Percentiles rank a stretch among this genome's conserved stretches.
phyloP scores from a whole-genome alignment of 2,888 invertebrate genomes.

The Kuschelorhynchus macadamiae region DNA sequence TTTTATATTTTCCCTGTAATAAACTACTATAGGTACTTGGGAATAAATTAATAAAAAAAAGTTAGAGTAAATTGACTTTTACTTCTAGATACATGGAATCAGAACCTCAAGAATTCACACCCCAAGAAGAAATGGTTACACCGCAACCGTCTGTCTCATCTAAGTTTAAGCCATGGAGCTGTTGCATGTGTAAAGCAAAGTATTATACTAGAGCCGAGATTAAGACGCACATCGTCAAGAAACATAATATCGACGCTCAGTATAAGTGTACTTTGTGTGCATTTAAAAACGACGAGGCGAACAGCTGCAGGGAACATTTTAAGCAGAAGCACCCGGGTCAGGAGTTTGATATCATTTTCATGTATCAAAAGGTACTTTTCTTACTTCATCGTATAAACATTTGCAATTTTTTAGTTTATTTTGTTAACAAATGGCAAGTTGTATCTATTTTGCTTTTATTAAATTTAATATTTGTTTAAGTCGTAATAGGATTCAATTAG shows the following conservation, averaged over 20 bases:
- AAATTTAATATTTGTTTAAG: too few relatives aligned
- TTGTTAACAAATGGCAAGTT: too few relatives aligned
- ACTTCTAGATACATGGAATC: conserved; percentile 49
- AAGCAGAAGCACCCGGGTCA: conserved; percentile 72
- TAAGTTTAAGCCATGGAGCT: conserved; percentile 79
- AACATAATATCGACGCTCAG: conserved; percentile 78
- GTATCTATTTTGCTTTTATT: too few relatives aligned
- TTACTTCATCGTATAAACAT: too few relatives aligned
- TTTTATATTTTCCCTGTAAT: too few relatives aligned
- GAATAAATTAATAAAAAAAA: too few relatives aligned
- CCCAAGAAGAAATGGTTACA: conserved; percentile 50
- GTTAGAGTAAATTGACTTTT: conserved; percentile 3
- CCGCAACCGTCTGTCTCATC: conserved; percentile 62
- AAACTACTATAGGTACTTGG: too few relatives aligned
- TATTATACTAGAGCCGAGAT: conserved; percentile 75
- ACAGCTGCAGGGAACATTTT: conserved; percentile 75
- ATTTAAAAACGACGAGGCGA: conserved; percentile 72
- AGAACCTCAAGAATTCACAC: conserved; percentile 60
- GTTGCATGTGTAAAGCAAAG: conserved; percentile 77
- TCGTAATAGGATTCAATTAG: too few relatives aligned
- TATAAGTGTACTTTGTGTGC: conserved; percentile 81
- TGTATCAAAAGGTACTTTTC: conserved; percentile 73
- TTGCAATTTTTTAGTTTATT: too few relatives aligned
- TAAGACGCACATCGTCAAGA: conserved; percentile 72
- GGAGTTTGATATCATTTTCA: conserved; percentile 68